Evolutionary conservation across 2,888 invertebrate species (phyloP), one percentile per base, ranked within the genome.

Genomic region (Cepaea hortensis): DNA sequence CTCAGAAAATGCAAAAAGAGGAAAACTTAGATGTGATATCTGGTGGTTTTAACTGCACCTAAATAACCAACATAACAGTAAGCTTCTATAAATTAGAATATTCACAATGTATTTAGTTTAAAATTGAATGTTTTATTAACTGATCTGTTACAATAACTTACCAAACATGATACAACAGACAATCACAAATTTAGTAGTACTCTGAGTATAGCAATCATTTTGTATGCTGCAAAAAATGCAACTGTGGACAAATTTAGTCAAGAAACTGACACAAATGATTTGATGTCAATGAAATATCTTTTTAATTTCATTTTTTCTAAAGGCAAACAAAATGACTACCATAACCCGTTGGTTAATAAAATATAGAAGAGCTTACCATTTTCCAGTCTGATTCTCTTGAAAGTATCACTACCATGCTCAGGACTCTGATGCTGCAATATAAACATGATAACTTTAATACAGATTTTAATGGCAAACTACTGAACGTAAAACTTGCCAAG

Each of bases 251-350:
- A 50, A 55, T 35, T 15, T n/a, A n/a, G 55, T n/a, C 35, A 65
- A 81, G 0, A 7, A 82, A 50, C 35, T 23, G 55, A n/a, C 35
- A 35, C 50, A 48, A 68, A 48, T 18, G 35, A 20, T 48, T 46
- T 50, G 3, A 77, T n/a, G 3, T 50, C 3, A 50, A 20, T 35
- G 46, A 77, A 23, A 4, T 3, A 4, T 23, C 20, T 23, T 75
- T 77, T 62, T 79, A 18, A 46, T 76, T 76, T 75, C n/a, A 65
- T n/a, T 46, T 76, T 18, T 23, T 62, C 48, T 70, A 80, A 72
- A 11, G 35, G 79, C 85, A 85, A 85, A 85, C 85, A 85, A 85
- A 85, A 85, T 85, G 85, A 85, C 85, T 85, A 85, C 85, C 70
- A 85, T 85, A 68, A 77, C 68, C 23, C 48, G 48, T 77, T 13